These are phyloP conservation scores for Dromas ardeola DNA, from an alignment of 2,113 vertebrate genomes.

Conservation along the genomic window DNA sequence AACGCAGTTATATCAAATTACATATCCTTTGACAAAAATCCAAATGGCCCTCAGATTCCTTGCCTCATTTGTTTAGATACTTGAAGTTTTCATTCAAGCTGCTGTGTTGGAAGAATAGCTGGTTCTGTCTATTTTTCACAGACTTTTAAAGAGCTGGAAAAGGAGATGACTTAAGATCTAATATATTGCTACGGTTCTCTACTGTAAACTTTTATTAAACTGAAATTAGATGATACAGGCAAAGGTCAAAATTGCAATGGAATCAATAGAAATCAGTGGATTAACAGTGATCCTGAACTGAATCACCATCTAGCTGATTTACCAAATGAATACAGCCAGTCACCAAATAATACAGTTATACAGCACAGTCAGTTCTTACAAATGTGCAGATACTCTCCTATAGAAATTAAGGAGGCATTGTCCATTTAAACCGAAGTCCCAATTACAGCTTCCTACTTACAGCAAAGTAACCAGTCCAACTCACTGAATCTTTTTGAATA, in stretches of 20 bases:
- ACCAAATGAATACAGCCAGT: not conserved
- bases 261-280: slow-evolving; percentile 11
- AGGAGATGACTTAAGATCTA: not conserved
- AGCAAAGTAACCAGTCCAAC: not conserved
- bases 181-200: not conserved
- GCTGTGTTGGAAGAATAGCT: not conserved
- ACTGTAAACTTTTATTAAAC: not conserved
- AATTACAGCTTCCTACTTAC: not conserved
- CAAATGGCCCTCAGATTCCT: not conserved
- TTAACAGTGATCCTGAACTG: not conserved
- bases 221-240: not conserved
- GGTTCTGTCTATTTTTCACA: not conserved
- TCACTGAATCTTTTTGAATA: not conserved
- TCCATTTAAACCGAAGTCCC: not conserved
- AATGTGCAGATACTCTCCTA: not conserved
- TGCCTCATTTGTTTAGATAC: not conserved
- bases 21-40: not conserved
- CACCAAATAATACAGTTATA: not conserved
- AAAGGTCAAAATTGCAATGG: slow-evolving; percentile 13
- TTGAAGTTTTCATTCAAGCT: not conserved
- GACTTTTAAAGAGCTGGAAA: not conserved
- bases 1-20: not conserved
- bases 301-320: not conserved
- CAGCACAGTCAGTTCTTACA: not conserved
- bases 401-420: not conserved